Evolutionary conservation across 1,140 invertebrate genomes (phyloP).

Genomic region (Drosophila paulistorum): DNA sequence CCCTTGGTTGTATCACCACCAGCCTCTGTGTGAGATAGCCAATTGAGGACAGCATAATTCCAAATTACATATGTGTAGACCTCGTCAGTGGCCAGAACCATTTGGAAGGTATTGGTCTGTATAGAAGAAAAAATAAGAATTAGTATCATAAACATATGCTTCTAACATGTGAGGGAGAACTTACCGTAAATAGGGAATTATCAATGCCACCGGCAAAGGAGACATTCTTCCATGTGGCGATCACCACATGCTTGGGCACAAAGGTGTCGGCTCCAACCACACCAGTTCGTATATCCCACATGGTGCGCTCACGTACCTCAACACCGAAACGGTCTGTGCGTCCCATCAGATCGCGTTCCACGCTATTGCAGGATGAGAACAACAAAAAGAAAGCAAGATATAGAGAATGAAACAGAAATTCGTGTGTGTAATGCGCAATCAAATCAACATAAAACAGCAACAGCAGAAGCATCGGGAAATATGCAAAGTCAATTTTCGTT

Average conservation of each 20-base stretch:
- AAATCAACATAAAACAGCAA: constrained; percentile 41
- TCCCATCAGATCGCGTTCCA: constrained; percentile 88
- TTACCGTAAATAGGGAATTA: constrained; percentile 90
- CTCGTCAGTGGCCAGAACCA: constrained; percentile 96
- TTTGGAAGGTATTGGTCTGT: constrained; percentile 97
- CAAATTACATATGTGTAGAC: constrained; percentile 97
- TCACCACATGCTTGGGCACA: constrained; percentile 93
- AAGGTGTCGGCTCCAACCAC: constrained; percentile 96
- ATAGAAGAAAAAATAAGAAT: constrained; percentile 4
- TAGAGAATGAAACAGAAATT: background rate
- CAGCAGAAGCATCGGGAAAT: constrained; percentile 13
- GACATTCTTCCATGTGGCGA: constrained; percentile 98
- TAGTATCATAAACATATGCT: background rate
- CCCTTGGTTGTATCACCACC: constrained; percentile 94
- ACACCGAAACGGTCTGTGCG: constrained; percentile 93
- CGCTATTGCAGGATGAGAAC: constrained; percentile 78
- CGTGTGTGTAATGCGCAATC: constrained; percentile 49
- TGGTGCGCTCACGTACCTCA: constrained; percentile 92
- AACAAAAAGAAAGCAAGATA: background rate
- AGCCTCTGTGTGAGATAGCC: constrained; percentile 95
- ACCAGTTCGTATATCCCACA: constrained; percentile 94
- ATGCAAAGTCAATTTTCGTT: constrained; percentile 44
- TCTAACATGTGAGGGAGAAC: constrained; percentile 22
- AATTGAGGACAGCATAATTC: constrained; percentile 95
- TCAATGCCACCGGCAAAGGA: constrained; percentile 95